A percentile compares a stretch with the other conserved stretches of the same genome.
phyloP scores from a whole-genome alignment of 1,140 invertebrate species.

The Tribolium madens region DNA sequence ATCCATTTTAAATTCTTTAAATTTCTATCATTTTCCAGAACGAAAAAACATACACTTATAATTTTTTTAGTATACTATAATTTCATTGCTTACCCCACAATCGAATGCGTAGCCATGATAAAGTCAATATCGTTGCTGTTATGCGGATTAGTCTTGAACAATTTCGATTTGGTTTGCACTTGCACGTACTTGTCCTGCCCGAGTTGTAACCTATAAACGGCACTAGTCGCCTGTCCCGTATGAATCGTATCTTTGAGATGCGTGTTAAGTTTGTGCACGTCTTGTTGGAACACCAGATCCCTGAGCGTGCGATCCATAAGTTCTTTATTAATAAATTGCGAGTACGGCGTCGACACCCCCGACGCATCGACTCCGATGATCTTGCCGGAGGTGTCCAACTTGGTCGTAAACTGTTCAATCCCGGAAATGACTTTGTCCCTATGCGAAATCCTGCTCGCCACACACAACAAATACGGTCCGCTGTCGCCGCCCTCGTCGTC shows the following conservation, averaged over 20 bases:
- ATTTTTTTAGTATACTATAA: background rate
- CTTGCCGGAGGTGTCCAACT: conserved; percentile 87
- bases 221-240: conserved; percentile 76
- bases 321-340: conserved; percentile 78
- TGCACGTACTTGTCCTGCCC: conserved; percentile 79
- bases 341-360: conserved; percentile 74
- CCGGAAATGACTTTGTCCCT: conserved; percentile 82
- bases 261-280: conserved; percentile 77
- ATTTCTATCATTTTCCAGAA: no score
- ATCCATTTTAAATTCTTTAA: no score
- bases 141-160: conserved; percentile 80
- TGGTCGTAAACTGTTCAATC: conserved; percentile 92
- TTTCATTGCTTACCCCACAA: conserved; percentile 73
- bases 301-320: conserved; percentile 78
- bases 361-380: conserved; percentile 84
- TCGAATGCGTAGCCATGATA: conserved; percentile 92
- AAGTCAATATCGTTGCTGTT: conserved; percentile 81
- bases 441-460: conserved; percentile 84
- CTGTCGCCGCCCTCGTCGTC: conserved; percentile 65
- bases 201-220: conserved; percentile 83
- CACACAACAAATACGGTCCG: conserved; percentile 78
- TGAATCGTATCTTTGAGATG: conserved; percentile 83
- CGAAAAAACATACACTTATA: no score
- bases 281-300: conserved; percentile 83
- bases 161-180: conserved; percentile 89